Conservation (phyloP, 1,140 invertebrate species). For the Mya arenaria region DNA sequence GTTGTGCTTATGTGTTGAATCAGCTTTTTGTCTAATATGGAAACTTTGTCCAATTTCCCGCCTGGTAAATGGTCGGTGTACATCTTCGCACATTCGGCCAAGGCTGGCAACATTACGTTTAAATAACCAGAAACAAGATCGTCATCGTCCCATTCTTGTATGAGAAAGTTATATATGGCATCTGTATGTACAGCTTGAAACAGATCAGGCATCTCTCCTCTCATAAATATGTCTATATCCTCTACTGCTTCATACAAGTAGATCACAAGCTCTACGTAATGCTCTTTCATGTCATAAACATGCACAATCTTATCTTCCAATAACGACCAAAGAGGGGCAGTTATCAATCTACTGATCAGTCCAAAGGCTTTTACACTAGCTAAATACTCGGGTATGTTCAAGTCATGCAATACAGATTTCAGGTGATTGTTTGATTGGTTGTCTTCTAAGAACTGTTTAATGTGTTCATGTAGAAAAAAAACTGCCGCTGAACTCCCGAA, state of each 20-base stretch:
- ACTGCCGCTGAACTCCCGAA: conserved; percentile 23
- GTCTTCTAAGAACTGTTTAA: conserved; percentile 13
- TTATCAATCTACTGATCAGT: conserved; percentile 43
- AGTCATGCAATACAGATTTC: conserved; percentile 28
- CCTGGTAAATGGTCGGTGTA: conserved; percentile 34
- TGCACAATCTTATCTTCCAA: conserved; percentile 33
- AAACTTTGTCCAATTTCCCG: conserved; percentile 25
- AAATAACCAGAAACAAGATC: neutral
- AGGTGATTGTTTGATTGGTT: conserved; percentile 11
- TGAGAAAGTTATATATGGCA: neutral
- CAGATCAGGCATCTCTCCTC: neutral
- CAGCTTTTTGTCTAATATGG: conserved; percentile 1
- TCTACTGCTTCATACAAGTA: conserved; percentile 19
- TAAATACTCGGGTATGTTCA: conserved; percentile 36
- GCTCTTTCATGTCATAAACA: conserved; percentile 28
- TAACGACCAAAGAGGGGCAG: conserved; percentile 3
- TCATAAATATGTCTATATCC: neutral
- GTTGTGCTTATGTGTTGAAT: conserved; percentile 39
- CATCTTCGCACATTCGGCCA: neutral
- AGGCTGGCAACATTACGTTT: conserved; percentile 1
- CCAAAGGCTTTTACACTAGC: conserved; percentile 48
- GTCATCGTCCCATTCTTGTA: conserved; percentile 34
- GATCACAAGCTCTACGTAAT: neutral
- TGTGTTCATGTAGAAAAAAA: conserved; percentile 35
- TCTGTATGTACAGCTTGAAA: neutral